A percentile compares a stretch with the other conserved stretches of the same genome.
phyloP scores from a whole-genome alignment of 2,113 vertebrate species.

The Formicarius rufipectus region DNA sequence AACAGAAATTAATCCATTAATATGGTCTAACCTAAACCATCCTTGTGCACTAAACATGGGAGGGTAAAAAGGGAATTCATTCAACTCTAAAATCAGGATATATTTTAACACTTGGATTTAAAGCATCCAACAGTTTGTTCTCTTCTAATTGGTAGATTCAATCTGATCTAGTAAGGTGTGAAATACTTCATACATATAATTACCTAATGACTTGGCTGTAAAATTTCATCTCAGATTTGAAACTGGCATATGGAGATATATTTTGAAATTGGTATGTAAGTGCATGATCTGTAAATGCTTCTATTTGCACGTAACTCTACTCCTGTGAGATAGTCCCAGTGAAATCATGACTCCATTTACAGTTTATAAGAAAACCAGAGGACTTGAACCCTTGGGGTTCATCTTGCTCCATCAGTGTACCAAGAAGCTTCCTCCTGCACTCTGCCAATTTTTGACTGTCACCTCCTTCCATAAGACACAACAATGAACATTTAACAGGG shows the following conservation, averaged over 20 bases:
- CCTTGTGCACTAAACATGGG: neutral
- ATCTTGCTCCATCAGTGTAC: neutral
- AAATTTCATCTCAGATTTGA: neutral
- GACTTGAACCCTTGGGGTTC: neutral
- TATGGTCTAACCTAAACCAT: neutral
- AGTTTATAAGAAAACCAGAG: neutral
- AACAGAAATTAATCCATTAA: neutral
- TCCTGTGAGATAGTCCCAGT: neutral
- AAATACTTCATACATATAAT: neutral
- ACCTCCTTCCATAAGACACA: neutral
- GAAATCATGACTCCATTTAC: neutral
- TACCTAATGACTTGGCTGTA: conserved; percentile 38
- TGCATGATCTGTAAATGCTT: neutral
- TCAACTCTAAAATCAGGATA: neutral
- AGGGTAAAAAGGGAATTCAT: neutral
- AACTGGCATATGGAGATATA: neutral
- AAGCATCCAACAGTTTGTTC: neutral
- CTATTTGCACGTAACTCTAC: neutral
- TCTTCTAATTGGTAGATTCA: neutral
- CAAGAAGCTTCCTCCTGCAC: neutral
- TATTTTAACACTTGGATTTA: conserved; percentile 11
- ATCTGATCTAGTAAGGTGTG: neutral
- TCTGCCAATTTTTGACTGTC: neutral
- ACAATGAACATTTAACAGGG: neutral
- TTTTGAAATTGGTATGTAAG: neutral